Evolutionary conservation across 2,888 invertebrate genomes (phyloP), one percentile per base, ranked within the genome.

Genomic region (Artemia sinica): DNA sequence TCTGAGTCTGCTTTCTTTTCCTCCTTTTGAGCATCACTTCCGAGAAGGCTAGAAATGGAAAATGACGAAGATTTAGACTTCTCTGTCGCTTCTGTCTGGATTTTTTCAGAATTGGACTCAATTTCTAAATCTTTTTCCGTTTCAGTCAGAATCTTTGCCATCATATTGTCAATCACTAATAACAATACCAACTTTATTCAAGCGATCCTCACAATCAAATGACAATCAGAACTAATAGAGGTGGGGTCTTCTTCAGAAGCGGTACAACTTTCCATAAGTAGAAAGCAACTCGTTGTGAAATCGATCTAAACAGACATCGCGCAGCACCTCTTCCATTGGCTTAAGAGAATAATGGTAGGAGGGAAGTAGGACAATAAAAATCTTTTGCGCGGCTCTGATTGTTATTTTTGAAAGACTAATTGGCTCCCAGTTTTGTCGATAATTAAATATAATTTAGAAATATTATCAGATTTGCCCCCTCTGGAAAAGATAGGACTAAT

Each of bases 361-460:
- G 58, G 58, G 18, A 18, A 8, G 58, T 58, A 58, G 18, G 58
- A 18, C 14, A 18, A 58, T 18, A 58, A n/a, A 58, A 58, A 58
- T 58, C 58, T 58, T 58, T 58, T 58, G 58, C 58, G 58, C 58
- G 58, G 58, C 58, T 58, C 58, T n/a, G 58, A 58, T 58, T 58
- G 58, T 58, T 58, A 58, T 58, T 58, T 58, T 58, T 58, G 14
- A 18, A 18, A 58, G n/a, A 18, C n/a, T 18, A 14, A 58, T 14
- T 58, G n/a, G 58, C 14, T 18, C 18, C 58, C 18, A n/a, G 58
- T 18, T 58, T 58, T 58, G 58, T 18, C 58, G 58, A 58, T 58
- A 58, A 58, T 58, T 58, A 58, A 58, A 58, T 58, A 58, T 58
- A 58, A 58, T 58, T 58, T 58, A 58, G 58, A 58, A 58, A 58